These are phyloP conservation scores for Macrocentrus cingulum DNA, from an alignment of 1,140 invertebrate genomes.

Conservation along the genomic window DNA sequence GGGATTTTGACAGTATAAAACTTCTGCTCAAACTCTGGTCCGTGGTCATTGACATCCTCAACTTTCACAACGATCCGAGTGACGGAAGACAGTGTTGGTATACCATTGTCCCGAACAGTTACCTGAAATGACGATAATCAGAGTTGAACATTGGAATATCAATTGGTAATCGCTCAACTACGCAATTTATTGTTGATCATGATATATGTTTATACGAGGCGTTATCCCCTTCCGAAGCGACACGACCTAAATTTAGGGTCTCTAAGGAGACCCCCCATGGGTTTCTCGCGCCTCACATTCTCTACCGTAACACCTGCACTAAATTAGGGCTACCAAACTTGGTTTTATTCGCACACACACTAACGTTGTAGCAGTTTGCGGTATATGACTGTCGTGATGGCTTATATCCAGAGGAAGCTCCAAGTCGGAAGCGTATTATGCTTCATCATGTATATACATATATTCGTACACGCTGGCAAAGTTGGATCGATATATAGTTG, in stretches of 20 bases:
- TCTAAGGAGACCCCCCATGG: conserved; percentile 25
- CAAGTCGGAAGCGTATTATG: conserved; percentile 25
- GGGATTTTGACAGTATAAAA: conserved; percentile 81
- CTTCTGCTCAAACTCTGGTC: conserved; percentile 78
- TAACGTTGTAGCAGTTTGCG: conserved; percentile 30
- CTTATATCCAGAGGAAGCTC: conserved; percentile 16
- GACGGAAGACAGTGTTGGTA: conserved; percentile 74
- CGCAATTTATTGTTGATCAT: background rate
- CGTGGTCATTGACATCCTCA: conserved; percentile 82
- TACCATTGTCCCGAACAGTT: conserved; percentile 77
- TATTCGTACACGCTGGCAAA: background rate
- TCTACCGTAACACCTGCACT: conserved; percentile 45
- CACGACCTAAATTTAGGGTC: conserved; percentile 36
- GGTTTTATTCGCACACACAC: conserved; percentile 34
- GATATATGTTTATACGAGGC: background rate
- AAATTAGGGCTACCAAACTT: conserved; percentile 50
- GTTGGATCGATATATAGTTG: conserved; percentile 9
- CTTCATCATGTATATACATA: conserved; percentile 19
- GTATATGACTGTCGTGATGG: conserved; percentile 30
- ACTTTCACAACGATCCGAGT: conserved; percentile 82
- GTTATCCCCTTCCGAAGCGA: conserved; percentile 14
- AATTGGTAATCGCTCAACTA: no score
- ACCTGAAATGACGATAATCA: conserved; percentile 59
- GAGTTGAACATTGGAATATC: background rate
- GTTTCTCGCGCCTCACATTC: conserved; percentile 34